Evolutionary conservation across 2,113 vertebrate species (phyloP).

Genomic region (Percina caprodes): DNA sequence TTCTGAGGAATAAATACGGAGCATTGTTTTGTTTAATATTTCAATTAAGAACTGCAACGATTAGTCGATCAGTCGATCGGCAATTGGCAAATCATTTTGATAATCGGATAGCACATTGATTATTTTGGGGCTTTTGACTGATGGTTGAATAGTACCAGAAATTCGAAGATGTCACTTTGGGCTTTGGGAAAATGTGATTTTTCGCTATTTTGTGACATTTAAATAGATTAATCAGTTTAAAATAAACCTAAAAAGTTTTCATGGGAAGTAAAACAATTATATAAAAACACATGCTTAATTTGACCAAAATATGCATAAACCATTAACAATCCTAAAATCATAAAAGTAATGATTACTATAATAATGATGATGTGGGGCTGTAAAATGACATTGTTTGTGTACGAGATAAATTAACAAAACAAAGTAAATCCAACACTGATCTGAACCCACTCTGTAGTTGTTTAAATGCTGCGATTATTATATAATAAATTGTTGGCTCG

Average conservation of each 20-base stretch:
- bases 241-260: not conserved
- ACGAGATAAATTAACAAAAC: not conserved
- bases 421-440: not conserved
- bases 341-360: not conserved
- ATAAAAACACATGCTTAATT: not conserved
- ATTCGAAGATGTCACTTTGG: not conserved
- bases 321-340: not conserved
- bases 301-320: not conserved
- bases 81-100: too few species aligned
- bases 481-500: not conserved
- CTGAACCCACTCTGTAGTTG: not conserved
- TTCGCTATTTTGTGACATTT: not conserved
- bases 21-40: not conserved
- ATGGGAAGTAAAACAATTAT: not conserved
- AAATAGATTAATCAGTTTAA: not conserved
- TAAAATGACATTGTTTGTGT: not conserved
- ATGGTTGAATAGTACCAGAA: not conserved
- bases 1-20: not conserved
- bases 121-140: not conserved
- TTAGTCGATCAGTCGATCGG: too few species aligned
- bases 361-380: not conserved
- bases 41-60: too few species aligned
- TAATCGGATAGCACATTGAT: too few species aligned
- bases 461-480: conserved; percentile 2
- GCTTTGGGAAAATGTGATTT: not conserved